phyloP scores from a whole-genome alignment of 2,888 invertebrate genomes.

The Bhutanitis thaidina region DNA sequence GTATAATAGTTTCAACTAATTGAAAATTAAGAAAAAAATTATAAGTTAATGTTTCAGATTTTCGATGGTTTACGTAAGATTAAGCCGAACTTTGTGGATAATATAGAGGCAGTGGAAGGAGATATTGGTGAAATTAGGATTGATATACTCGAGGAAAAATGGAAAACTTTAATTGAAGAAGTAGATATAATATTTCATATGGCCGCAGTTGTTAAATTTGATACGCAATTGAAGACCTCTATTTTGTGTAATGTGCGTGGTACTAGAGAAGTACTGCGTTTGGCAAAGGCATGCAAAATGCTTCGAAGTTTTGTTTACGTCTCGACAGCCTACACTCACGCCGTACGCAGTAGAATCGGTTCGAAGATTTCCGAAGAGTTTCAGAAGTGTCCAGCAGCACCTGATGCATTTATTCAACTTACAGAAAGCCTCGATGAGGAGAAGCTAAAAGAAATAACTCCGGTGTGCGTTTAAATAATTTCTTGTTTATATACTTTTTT shows the following conservation, averaged over 20 bases:
- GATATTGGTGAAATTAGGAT: conserved; percentile 9
- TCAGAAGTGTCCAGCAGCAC: conserved; percentile 1
- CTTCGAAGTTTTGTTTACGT: conserved; percentile 12
- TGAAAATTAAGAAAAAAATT: not conserved
- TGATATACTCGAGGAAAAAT: conserved; percentile 1
- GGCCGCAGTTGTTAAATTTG: conserved; percentile 15
- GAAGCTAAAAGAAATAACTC: conserved; percentile 2
- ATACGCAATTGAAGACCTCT: conserved; percentile 1
- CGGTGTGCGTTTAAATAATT: not conserved
- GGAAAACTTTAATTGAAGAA: conserved; percentile 6
- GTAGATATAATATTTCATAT: conserved; percentile 15
- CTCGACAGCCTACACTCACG: conserved; percentile 17
- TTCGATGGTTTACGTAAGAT: conserved; percentile 4
- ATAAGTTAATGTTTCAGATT: not conserved
- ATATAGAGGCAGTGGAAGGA: conserved; percentile 9
- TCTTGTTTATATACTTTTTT: no score
- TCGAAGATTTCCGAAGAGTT: conserved; percentile 3
- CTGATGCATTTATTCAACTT: conserved; percentile 10
- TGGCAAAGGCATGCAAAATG: conserved; percentile 10
- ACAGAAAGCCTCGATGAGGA: conserved; percentile 4
- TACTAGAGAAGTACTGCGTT: conserved; percentile 6
- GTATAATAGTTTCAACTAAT: not conserved
- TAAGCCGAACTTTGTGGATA: conserved; percentile 10
- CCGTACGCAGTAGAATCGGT: conserved; percentile 3
- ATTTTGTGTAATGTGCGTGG: conserved; percentile 9